A percentile compares a stretch with the other conserved stretches of the same genome.
phyloP scores from a whole-genome alignment of 2,797 vertebrate species.

The Hylomyscus alleni region DNA sequence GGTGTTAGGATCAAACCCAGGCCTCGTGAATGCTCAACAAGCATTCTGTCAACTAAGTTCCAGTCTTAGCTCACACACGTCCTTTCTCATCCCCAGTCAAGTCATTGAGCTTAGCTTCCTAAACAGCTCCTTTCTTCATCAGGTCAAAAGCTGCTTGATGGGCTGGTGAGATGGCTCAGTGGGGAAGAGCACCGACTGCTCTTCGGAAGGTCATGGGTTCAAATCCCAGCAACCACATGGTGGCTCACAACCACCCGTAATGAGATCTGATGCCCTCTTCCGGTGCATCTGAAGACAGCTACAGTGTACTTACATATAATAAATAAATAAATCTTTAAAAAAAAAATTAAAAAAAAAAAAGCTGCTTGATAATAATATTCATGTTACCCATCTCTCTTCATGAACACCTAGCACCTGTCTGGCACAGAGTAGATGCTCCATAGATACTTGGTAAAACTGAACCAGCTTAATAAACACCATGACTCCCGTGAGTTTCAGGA shows the following conservation, averaged over 20 bases:
- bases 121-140: neutral
- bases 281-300: no score
- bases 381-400: neutral
- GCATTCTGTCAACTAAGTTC: neutral
- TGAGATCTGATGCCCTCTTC: no score
- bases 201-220: no score
- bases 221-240: no score
- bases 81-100: slow-evolving; percentile 18
- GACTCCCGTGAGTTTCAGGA: slow-evolving; percentile 16
- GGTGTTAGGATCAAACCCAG: neutral
- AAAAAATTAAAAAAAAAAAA: no score
- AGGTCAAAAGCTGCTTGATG: neutral
- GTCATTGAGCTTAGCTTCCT: neutral
- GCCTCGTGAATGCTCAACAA: no score
- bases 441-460: neutral
- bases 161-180: no score
- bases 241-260: no score
- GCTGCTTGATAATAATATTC: neutral
- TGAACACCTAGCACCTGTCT: neutral
- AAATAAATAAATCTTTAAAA: no score
- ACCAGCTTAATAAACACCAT: neutral
- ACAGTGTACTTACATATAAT: no score
- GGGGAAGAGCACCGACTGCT: no score
- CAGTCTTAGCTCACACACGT: neutral
- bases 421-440: slow-evolving; percentile 10